phyloP scores from a whole-genome alignment of 1,140 invertebrate species.

The Acyrthosiphon pisum region DNA sequence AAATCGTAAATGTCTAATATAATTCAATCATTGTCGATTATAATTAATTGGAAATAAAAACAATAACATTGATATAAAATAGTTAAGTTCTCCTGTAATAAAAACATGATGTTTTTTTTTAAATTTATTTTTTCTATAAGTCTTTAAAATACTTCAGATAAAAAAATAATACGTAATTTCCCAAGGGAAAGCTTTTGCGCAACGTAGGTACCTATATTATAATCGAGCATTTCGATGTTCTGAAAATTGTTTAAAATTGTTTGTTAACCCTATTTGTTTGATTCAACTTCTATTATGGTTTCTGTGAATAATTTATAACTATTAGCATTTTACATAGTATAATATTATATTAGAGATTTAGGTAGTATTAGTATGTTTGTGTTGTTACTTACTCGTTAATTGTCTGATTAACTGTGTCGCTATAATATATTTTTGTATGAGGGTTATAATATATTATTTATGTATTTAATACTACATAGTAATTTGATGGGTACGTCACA shows the following conservation, averaged over 20 bases:
- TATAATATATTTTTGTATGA: too few relatives aligned
- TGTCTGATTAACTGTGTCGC: too few relatives aligned
- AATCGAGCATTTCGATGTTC: neutral
- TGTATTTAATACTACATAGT: too few relatives aligned
- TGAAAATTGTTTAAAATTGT: neutral
- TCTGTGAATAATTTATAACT: neutral
- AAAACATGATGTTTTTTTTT: neutral
- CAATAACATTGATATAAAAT: neutral
- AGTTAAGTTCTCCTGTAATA: neutral
- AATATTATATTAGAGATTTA: too few relatives aligned
- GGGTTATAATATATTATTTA: too few relatives aligned
- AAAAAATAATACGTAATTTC: too few relatives aligned
- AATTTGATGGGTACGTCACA: too few relatives aligned
- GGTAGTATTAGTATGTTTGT: too few relatives aligned
- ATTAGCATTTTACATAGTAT: too few relatives aligned
- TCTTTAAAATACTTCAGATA: neutral
- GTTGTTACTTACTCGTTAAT: too few relatives aligned
- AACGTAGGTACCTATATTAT: too few relatives aligned
- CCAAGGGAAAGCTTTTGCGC: too few relatives aligned
- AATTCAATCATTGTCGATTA: neutral
- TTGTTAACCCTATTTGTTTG: neutral
- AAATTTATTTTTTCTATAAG: neutral
- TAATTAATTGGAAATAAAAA: neutral
- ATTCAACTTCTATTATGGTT: neutral
- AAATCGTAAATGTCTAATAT: neutral